These are phyloP conservation scores for Gymnorhina tibicen DNA, from an alignment of 2,113 vertebrate genomes.

Conservation along the genomic window DNA sequence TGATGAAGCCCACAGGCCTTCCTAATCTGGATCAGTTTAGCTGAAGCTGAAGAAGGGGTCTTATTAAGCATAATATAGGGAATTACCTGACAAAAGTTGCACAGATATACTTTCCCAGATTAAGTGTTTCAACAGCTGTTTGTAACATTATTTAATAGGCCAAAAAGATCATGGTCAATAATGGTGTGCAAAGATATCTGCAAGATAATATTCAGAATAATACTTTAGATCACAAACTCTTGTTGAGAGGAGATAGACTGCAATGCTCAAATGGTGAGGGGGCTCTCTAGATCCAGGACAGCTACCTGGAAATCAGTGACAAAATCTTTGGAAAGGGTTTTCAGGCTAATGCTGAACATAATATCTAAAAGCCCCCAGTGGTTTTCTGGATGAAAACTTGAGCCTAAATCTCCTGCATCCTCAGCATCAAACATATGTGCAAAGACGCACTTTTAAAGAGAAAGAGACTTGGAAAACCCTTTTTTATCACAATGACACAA, in stretches of 20 bases:
- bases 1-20: background rate
- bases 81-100: background rate
- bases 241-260: background rate
- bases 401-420: background rate
- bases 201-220: background rate
- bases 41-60: background rate
- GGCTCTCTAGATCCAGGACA: background rate
- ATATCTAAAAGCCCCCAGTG: background rate
- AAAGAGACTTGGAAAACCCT: background rate
- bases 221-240: background rate
- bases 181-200: background rate
- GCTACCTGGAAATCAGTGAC: background rate
- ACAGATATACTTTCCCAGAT: background rate
- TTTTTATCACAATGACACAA: background rate
- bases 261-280: background rate
- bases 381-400: background rate
- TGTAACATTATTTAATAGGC: background rate
- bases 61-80: background rate
- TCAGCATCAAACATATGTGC: background rate
- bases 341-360: background rate
- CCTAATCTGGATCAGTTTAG: background rate
- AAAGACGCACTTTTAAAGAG: background rate
- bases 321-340: background rate
- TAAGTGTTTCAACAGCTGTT: background rate
- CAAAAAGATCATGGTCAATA: background rate